Conservation (phyloP, 2,888 invertebrate species). For the Melanotus villosus region DNA sequence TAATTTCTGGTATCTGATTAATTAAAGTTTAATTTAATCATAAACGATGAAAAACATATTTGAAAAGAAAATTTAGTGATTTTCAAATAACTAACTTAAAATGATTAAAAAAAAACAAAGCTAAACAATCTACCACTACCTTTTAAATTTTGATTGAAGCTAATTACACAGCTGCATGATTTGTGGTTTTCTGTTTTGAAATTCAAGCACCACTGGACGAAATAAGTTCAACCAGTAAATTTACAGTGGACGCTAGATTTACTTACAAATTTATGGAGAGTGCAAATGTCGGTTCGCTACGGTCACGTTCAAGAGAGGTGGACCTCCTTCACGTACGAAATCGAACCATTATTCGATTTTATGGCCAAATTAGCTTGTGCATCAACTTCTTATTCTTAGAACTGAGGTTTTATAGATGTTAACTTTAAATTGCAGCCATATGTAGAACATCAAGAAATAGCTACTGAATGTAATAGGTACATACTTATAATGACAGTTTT, state of each 20-base stretch:
- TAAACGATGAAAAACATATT: too few species aligned
- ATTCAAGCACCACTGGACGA: slow-evolving; percentile 10
- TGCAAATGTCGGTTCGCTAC: slow-evolving; percentile 32
- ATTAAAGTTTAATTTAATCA: too few species aligned
- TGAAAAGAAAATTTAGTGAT: too few species aligned
- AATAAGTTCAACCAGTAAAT: slow-evolving; percentile 29
- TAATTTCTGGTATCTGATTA: too few species aligned
- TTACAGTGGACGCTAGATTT: slow-evolving; percentile 24
- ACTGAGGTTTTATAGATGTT: neutral
- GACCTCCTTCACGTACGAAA: slow-evolving; percentile 28
- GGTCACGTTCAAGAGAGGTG: slow-evolving; percentile 34
- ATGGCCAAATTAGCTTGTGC: slow-evolving; percentile 29
- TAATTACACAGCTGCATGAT: slow-evolving; percentile 24
- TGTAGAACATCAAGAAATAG: too few species aligned
- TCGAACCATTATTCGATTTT: slow-evolving; percentile 36
- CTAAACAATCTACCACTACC: too few species aligned
- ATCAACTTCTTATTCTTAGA: neutral
- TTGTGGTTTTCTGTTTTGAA: slow-evolving; percentile 21
- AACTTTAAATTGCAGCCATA: too few species aligned
- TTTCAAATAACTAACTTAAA: too few species aligned
- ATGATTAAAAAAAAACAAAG: too few species aligned
- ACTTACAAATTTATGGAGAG: slow-evolving; percentile 34
- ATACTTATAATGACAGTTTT: too few species aligned
- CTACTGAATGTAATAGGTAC: too few species aligned
- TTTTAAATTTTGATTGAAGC: slow-evolving; percentile 12